phyloP scores from a whole-genome alignment of 35 echinoderm and acorn worm species.

The Holothuria glaberrima region DNA sequence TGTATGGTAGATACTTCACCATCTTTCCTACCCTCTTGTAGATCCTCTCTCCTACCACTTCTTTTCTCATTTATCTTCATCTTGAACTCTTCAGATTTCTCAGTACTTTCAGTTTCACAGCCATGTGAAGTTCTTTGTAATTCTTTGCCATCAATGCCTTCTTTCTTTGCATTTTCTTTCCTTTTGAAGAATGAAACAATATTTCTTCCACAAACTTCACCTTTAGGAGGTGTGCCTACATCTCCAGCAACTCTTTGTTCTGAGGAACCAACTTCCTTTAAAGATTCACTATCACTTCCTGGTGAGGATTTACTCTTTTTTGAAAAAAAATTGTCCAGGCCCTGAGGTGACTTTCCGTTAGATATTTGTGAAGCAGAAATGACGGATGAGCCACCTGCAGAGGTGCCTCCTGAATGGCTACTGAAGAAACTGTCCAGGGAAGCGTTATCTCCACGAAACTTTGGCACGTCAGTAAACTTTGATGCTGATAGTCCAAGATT shows the following conservation, averaged over 20 bases:
- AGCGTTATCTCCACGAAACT: slow-evolving; percentile 29
- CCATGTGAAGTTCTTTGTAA: no score
- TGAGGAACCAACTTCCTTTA: not conserved
- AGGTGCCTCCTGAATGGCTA: not conserved
- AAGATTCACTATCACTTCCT: not conserved
- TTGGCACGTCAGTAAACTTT: slow-evolving; percentile 70
- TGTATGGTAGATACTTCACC: not conserved
- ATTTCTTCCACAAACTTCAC: not conserved
- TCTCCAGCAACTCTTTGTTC: not conserved
- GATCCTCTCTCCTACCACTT: no score
- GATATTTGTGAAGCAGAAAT: not conserved
- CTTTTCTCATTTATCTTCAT: no score
- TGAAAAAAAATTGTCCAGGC: slow-evolving; percentile 24
- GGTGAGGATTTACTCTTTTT: not conserved
- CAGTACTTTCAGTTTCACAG: no score
- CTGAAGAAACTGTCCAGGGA: slow-evolving; percentile 76
- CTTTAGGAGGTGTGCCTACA: not conserved
- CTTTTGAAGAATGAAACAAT: not conserved
- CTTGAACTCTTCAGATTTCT: no score
- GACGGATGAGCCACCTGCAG: not conserved
- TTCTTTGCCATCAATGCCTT: no score
- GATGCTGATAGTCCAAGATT: slow-evolving; percentile 75
- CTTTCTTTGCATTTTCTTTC: not conserved
- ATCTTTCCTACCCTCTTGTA: no score
- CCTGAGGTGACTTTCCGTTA: not conserved